Evolutionary conservation across 2,888 invertebrate genomes (phyloP), one percentile per base, ranked within the genome.

Genomic region (Homarus gammarus): DNA sequence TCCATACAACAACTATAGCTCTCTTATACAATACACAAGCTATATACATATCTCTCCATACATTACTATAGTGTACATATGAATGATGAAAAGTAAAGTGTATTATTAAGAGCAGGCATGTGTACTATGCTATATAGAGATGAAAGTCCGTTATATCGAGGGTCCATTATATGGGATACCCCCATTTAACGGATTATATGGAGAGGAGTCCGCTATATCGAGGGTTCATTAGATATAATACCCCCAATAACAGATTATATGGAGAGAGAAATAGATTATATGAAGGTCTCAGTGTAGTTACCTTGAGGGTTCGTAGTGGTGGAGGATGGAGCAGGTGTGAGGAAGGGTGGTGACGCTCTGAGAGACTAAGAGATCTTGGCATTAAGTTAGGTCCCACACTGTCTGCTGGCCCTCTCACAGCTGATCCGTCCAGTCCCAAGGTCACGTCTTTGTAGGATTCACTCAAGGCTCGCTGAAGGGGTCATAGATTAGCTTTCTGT

Each of bases 361-460:
- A 72, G n/a, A 73, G 73, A 38, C 84, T 84, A 22, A 84, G 73
- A 36, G 84, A 84, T 1, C 84, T 73, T 31, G 49, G 40, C 0
- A 33, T n/a, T 44, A 75, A 75, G 49, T 18, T 22, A n/a, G n/a
- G n/a, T 0, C 73, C 73, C n/a, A 18, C 40, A 3, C 33, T 73
- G 12, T 49, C 75, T 36, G 31, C 70, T 1, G 75, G 75, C 3
- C 31, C 51, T 31, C 44, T 40, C 44, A 64, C 61, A 8, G 68
- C 51, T 18, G 64, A 44, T 40, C 86, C 86, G 56, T 86, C 86
- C 38, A 86, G 56, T 3, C 86, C 86, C 18, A 86, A 56, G 0
- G 86, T 44, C 49, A 86, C 79, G 38, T 86, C 86, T 70, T 86
- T 86, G 72, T 79, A 86, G 3, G 70, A 78, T 56, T 86, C 86